These are phyloP conservation scores for Agrypnia vestita DNA, from an alignment of 1,140 invertebrate species.

Conservation along the genomic window DNA sequence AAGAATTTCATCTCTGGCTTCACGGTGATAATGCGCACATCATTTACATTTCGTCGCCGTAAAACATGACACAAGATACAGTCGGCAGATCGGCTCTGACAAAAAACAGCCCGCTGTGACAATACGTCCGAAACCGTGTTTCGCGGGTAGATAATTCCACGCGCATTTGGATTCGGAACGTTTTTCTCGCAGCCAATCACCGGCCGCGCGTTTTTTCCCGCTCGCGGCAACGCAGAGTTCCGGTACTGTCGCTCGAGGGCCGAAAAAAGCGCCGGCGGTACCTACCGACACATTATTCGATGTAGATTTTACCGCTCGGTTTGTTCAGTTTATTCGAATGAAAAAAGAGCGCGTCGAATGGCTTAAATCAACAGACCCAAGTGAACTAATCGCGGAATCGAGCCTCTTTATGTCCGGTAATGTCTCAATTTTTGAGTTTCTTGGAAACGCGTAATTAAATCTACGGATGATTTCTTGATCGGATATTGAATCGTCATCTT, in stretches of 20 bases:
- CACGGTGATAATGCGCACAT: not conserved
- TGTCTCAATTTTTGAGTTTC: no score
- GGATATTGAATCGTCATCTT: no score
- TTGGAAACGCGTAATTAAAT: no score
- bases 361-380: no score
- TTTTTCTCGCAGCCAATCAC: constrained; percentile 23
- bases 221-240: not conserved
- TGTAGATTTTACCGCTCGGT: not conserved
- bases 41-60: constrained; percentile 5
- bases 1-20: no score
- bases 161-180: constrained; percentile 1
- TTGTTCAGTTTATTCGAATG: not conserved
- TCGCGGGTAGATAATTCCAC: constrained; percentile 12
- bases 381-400: no score
- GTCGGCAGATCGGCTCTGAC: not conserved
- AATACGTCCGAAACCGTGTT: constrained; percentile 5
- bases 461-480: no score
- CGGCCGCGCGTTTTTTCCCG: not conserved
- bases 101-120: not conserved
- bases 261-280: not conserved
- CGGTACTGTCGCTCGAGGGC: constrained; percentile 14
- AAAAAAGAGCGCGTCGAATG: not conserved
- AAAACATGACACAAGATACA: not conserved
- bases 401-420: no score
- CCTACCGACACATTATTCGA: not conserved